These are phyloP conservation scores for Trichosurus vulpecula DNA, from an alignment of 2,797 vertebrate genomes.

Conservation along the genomic window DNA sequence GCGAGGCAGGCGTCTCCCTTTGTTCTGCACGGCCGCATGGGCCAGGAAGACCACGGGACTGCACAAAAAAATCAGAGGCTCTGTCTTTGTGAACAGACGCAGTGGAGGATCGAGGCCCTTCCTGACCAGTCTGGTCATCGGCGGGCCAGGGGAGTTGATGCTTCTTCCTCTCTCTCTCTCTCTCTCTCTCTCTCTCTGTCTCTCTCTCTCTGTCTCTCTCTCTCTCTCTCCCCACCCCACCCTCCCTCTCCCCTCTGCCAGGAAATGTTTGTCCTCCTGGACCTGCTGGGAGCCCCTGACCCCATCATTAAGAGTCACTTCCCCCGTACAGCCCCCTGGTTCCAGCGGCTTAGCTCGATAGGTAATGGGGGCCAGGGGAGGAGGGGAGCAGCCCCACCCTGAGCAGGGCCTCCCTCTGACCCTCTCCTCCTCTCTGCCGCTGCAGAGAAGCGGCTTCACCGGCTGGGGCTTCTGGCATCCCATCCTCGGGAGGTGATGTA, in stretches of 20 bases:
- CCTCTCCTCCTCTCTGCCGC: background rate
- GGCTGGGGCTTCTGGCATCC: conserved; percentile 87
- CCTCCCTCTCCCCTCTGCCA: conserved; percentile 69
- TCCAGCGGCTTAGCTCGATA: conserved; percentile 89
- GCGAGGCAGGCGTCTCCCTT: background rate
- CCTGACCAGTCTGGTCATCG: background rate
- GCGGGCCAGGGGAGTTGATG: background rate
- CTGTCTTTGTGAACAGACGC: too few species aligned
- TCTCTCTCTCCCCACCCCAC: conserved; percentile 1
- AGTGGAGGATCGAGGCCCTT: background rate
- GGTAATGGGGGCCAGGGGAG: conserved; percentile 80
- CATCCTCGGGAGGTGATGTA: conserved; percentile 89
- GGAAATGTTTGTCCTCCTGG: conserved; percentile 93
- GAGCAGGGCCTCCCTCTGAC: background rate
- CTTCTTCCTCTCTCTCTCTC: background rate
- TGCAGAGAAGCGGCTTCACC: conserved; percentile 91
- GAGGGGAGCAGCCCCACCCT: background rate
- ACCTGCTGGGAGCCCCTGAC: conserved; percentile 89
- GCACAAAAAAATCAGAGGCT: too few species aligned
- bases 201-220: background rate
- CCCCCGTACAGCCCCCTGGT: conserved; percentile 90
- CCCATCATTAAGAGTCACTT: conserved; percentile 93
- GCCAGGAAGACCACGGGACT: too few species aligned
- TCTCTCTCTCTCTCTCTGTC: background rate
- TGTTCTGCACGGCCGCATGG: too few species aligned